Evolutionary conservation across 2,113 vertebrate species (phyloP).

Genomic region (Platysternon megacephalum): DNA sequence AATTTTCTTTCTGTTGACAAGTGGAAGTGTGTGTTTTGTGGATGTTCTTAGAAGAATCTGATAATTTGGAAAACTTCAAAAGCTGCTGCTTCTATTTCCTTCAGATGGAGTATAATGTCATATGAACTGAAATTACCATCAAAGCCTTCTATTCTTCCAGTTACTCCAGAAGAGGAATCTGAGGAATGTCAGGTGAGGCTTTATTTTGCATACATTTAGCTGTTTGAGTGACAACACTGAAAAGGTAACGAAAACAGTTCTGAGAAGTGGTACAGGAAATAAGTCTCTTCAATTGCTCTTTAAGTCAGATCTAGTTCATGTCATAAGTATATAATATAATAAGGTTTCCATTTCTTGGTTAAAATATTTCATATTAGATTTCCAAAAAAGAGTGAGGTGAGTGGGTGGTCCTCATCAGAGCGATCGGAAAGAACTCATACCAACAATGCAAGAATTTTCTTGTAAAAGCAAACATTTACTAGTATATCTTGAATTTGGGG

Average conservation of each 20-base stretch:
- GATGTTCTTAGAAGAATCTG: background rate
- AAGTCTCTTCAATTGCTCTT: background rate
- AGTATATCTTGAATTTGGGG: background rate
- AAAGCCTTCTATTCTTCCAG: constrained; percentile 89
- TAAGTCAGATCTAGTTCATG: background rate
- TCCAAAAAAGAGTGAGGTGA: background rate
- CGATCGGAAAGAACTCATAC: background rate
- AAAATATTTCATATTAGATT: background rate
- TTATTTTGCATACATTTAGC: background rate
- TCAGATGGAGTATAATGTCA: constrained; percentile 99
- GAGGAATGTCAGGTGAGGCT: constrained; percentile 89
- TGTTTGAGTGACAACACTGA: background rate
- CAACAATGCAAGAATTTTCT: background rate
- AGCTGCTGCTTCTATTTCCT: background rate
- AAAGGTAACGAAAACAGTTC: background rate
- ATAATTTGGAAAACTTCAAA: background rate
- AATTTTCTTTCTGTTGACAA: background rate
- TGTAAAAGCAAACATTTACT: background rate
- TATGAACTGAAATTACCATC: constrained; percentile 96
- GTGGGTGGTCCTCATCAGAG: background rate
- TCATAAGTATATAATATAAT: background rate
- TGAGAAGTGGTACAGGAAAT: background rate
- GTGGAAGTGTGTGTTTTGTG: background rate
- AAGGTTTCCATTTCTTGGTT: background rate
- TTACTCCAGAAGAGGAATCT: constrained; percentile 84